Evolutionary conservation across 2,113 vertebrate genomes (phyloP).

Genomic region (Tenrec ecaudatus): DNA sequence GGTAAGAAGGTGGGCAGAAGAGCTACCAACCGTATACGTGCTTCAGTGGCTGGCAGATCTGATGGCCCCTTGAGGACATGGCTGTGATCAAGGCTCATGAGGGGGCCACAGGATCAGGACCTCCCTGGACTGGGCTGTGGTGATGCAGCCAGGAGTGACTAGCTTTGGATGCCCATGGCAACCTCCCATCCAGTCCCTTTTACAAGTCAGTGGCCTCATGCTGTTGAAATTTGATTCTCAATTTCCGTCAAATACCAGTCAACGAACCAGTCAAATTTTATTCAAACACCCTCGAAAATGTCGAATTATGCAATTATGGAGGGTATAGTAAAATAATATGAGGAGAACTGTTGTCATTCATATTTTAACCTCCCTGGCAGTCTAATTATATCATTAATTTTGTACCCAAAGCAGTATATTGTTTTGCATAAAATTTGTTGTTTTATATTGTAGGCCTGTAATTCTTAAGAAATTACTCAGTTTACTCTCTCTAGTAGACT

Average conservation of each 20-base stretch:
- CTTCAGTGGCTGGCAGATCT: background rate
- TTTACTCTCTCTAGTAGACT: too few relatives aligned
- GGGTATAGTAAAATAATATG: slow-evolving; percentile 46
- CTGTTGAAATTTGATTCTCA: slow-evolving; percentile 87
- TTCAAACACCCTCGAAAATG: slow-evolving; percentile 88
- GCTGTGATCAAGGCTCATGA: accelerated
- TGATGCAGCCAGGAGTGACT: accelerated
- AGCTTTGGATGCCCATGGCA: slow-evolving; percentile 11
- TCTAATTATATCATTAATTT: too few relatives aligned
- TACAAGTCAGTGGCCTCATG: slow-evolving; percentile 86
- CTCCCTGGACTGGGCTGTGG: background rate
- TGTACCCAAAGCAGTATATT: too few relatives aligned
- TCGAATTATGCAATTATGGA: slow-evolving; percentile 77
- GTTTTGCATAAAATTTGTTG: too few relatives aligned
- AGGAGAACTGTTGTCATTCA: slow-evolving; percentile 51
- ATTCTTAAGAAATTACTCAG: too few relatives aligned
- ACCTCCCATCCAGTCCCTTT: slow-evolving; percentile 79
- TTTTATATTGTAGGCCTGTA: too few relatives aligned
- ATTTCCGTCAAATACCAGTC: slow-evolving; percentile 86
- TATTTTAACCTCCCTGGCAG: too few relatives aligned
- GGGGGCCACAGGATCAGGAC: background rate
- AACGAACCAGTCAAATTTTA: slow-evolving; percentile 85
- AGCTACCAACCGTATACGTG: background rate
- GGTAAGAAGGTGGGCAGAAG: accelerated
- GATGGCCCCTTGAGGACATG: background rate